These are phyloP conservation scores for Pilophorus perplexus DNA, from an alignment of 2,888 invertebrate genomes.

Conservation along the genomic window DNA sequence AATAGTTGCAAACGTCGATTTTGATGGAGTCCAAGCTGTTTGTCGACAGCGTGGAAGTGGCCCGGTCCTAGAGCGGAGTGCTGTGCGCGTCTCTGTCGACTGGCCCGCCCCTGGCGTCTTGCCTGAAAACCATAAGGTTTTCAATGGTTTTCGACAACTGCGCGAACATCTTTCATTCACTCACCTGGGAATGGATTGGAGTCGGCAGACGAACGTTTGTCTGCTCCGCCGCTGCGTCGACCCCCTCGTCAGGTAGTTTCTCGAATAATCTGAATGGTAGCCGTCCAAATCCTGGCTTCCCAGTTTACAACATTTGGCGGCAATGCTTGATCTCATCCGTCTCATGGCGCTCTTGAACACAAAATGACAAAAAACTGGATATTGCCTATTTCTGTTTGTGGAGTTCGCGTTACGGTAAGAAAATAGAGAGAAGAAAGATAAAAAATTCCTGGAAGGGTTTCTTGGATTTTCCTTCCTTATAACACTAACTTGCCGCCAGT, in stretches of 20 bases:
- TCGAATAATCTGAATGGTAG: conserved; percentile 37
- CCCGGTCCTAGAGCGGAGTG: conserved; percentile 38
- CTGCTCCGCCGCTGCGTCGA: conserved; percentile 33
- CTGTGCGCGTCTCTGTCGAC: conserved; percentile 21
- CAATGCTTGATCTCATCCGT: conserved; percentile 38
- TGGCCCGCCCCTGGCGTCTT: neutral
- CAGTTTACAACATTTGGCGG: conserved; percentile 22
- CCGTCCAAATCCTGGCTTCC: conserved; percentile 34
- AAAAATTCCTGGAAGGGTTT: too few relatives aligned
- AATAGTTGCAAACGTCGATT: conserved; percentile 32
- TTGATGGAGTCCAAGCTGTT: conserved; percentile 36
- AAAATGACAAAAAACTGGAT: too few relatives aligned
- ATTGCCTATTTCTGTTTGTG: too few relatives aligned
- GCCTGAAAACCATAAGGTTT: neutral
- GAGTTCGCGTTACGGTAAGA: too few relatives aligned
- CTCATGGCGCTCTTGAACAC: conserved; percentile 39
- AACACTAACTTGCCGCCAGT: too few relatives aligned
- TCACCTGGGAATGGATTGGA: conserved; percentile 26
- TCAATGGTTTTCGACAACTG: too few relatives aligned
- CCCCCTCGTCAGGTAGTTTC: conserved; percentile 36
- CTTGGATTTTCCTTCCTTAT: too few relatives aligned
- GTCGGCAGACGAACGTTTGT: conserved; percentile 35
- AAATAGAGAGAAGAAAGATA: too few relatives aligned
- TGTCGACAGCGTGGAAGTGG: conserved; percentile 31
- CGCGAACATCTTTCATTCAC: too few relatives aligned